Conservation (phyloP, 1,140 invertebrate genomes). For the Atta cephalotes region DNA sequence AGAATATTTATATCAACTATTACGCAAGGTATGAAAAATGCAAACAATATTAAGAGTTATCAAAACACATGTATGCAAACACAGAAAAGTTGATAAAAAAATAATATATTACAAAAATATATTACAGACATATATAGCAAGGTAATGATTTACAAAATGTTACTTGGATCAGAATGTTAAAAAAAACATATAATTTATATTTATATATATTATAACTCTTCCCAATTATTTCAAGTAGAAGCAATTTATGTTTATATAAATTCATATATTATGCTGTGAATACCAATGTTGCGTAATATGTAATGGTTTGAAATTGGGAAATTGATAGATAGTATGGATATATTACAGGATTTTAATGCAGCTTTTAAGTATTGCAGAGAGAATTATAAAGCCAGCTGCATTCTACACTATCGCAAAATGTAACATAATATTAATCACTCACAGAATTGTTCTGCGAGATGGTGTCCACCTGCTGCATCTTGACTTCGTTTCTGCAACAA, state of each 20-base stretch:
- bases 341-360: constrained; percentile 59
- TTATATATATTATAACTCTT: constrained; percentile 25
- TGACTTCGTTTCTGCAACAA: constrained; percentile 85
- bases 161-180: constrained; percentile 9
- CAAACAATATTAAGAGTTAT: constrained; percentile 23
- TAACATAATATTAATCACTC: constrained; percentile 75
- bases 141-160: constrained; percentile 22
- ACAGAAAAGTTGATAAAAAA: constrained; percentile 18
- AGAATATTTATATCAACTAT: constrained; percentile 57
- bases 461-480: constrained; percentile 88
- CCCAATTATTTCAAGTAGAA: constrained; percentile 34
- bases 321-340: not conserved
- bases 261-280: constrained; percentile 9
- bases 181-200: constrained; percentile 28
- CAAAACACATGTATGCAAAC: not conserved
- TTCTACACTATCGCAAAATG: constrained; percentile 47
- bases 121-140: constrained; percentile 19
- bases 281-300: constrained; percentile 51
- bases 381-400: constrained; percentile 75
- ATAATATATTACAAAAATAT: constrained; percentile 29
- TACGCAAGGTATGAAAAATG: constrained; percentile 48
- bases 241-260: not conserved
- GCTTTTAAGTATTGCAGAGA: constrained; percentile 70
- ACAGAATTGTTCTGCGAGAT: constrained; percentile 87
- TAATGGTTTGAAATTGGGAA: constrained; percentile 37